phyloP scores from a whole-genome alignment of 1,140 invertebrate genomes.

The Drosophila willistoni region DNA sequence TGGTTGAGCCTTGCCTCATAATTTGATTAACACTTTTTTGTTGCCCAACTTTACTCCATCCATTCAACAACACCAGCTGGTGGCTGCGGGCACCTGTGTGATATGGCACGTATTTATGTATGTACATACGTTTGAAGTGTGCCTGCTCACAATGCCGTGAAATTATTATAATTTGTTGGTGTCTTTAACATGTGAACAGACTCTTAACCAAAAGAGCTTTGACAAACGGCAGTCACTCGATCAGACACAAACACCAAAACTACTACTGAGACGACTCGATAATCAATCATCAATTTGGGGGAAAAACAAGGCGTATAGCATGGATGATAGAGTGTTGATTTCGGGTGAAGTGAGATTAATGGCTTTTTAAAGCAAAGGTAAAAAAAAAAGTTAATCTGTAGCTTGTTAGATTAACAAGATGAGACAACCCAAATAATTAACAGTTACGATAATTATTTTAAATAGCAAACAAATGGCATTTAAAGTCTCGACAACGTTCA shows the following conservation, averaged over 20 bases:
- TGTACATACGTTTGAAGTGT: slow-evolving; percentile 30
- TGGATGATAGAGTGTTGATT: slow-evolving; percentile 1
- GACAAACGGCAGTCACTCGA: slow-evolving; percentile 58
- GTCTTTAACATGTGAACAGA: slow-evolving; percentile 48
- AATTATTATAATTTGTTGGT: slow-evolving; percentile 70
- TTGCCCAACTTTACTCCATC: slow-evolving; percentile 16
- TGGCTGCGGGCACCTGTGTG: slow-evolving; percentile 25
- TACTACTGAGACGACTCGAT: slow-evolving; percentile 26
- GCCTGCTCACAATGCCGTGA: slow-evolving; percentile 63
- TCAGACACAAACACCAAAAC: slow-evolving; percentile 14
- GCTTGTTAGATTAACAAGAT: background rate
- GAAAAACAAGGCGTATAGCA: background rate
- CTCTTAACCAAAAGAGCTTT: slow-evolving; percentile 37
- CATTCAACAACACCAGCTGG: background rate
- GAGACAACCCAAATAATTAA: background rate
- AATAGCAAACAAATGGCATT: background rate
- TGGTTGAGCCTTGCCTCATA: slow-evolving; percentile 67
- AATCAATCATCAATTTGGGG: slow-evolving; percentile 29
- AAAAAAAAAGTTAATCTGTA: background rate
- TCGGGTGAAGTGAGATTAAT: background rate
- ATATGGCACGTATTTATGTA: slow-evolving; percentile 35
- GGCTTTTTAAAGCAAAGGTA: background rate
- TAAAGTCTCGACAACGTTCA: too few species aligned
- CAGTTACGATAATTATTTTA: background rate
- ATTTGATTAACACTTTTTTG: slow-evolving; percentile 79